Percentiles rank a stretch among this genome's conserved stretches.
These are phyloP conservation scores for Caenorhabditis macrosperma DNA, from an alignment of 2,888 invertebrate species.

Conservation along the genomic window DNA sequence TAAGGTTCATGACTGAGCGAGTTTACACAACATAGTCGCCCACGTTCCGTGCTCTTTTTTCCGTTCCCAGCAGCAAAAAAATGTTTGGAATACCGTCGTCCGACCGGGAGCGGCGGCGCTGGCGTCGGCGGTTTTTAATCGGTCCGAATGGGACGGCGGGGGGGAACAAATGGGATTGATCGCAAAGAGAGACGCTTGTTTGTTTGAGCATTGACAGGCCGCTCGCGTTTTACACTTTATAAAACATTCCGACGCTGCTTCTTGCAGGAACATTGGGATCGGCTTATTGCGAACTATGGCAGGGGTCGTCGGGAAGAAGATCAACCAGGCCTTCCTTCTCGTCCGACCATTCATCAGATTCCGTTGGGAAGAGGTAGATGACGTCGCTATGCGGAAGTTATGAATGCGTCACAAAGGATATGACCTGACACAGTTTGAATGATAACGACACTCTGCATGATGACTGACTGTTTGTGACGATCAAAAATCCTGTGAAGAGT, in stretches of 20 bases:
- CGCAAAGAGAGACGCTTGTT: constrained; percentile 80
- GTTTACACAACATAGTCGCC: constrained; percentile 24
- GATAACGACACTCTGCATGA: background rate
- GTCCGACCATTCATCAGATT: constrained; percentile 94
- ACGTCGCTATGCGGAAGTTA: background rate
- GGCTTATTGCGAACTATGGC: constrained; percentile 90
- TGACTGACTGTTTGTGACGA: background rate
- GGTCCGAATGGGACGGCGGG: constrained; percentile 11
- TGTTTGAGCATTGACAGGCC: constrained; percentile 41
- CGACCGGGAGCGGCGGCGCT: constrained; percentile 22
- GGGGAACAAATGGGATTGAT: constrained; percentile 80
- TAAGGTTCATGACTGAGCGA: constrained; percentile 55
- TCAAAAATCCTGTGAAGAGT: background rate
- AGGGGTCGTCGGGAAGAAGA: constrained; percentile 90
- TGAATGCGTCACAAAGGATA: background rate
- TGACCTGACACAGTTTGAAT: background rate
- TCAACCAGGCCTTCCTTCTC: constrained; percentile 93
- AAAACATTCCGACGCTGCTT: constrained; percentile 20
- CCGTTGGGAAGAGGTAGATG: constrained; percentile 90
- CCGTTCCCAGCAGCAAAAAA: constrained; percentile 13
- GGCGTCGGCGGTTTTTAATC: constrained; percentile 38
- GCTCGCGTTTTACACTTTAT: constrained; percentile 31
- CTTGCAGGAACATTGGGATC: constrained; percentile 90
- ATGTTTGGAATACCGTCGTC: constrained; percentile 37
- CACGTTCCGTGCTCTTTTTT: constrained; percentile 31